phyloP scores from a whole-genome alignment of 2,113 vertebrate genomes.

The Oceanites oceanicus region DNA sequence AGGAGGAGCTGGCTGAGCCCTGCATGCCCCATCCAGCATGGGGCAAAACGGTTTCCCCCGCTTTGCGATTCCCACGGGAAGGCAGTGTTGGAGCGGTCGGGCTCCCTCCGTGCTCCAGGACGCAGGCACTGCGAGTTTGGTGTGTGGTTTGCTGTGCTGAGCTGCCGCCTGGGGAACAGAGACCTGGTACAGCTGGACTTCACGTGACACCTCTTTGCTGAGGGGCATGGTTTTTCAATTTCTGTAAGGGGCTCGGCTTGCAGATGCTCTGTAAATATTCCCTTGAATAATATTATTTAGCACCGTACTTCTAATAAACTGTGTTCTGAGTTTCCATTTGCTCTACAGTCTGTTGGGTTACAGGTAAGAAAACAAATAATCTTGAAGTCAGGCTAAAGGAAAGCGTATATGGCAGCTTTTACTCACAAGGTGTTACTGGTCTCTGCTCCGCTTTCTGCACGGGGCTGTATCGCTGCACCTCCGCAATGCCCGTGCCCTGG shows the following conservation, averaged over 20 bases:
- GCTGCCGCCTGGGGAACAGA: not conserved
- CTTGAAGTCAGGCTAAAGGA: not conserved
- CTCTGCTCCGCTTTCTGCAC: not conserved
- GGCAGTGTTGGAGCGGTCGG: not conserved
- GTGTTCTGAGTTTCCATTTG: not conserved
- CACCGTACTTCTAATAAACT: not conserved
- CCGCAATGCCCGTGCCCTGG: too few relatives aligned
- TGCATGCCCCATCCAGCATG: accelerated
- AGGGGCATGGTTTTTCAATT: not conserved
- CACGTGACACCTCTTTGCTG: not conserved
- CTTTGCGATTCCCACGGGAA: not conserved
- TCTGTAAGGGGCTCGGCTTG: not conserved
- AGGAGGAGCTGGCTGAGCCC: not conserved
- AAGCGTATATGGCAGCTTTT: not conserved
- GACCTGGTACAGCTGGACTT: not conserved
- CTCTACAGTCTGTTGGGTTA: not conserved
- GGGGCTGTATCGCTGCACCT: not conserved
- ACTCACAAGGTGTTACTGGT: not conserved
- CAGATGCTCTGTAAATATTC: not conserved
- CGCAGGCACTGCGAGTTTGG: not conserved
- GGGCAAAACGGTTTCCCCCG: too few relatives aligned
- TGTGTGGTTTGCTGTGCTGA: not conserved
- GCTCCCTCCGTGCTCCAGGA: not conserved
- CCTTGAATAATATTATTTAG: not conserved
- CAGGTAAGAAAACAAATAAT: not conserved